These are phyloP conservation scores for Allophyes oxyacanthae DNA, from an alignment of 2,888 invertebrate species.

Conservation along the genomic window DNA sequence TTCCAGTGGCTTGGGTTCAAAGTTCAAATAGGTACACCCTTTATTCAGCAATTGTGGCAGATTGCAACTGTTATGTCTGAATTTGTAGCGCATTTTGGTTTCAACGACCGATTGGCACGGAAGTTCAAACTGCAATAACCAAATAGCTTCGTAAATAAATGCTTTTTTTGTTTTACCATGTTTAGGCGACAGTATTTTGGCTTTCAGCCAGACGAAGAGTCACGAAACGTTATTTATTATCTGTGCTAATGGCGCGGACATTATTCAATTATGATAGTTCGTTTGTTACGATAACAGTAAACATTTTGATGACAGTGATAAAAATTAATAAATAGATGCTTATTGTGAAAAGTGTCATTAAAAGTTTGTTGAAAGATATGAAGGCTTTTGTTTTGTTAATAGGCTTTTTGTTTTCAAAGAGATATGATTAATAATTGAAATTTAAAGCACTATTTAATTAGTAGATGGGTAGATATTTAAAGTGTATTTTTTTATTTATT, in stretches of 20 bases:
- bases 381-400: conserved; percentile 1
- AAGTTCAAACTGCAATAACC: conserved; percentile 43
- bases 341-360: conserved; percentile 45
- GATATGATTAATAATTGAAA: too few relatives aligned
- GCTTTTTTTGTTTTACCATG: conserved; percentile 61
- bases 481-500: too few relatives aligned
- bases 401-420: too few relatives aligned
- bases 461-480: too few relatives aligned
- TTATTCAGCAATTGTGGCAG: conserved; percentile 34
- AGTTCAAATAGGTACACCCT: conserved; percentile 22
- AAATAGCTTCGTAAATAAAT: conserved; percentile 56
- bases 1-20: conserved; percentile 33
- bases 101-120: conserved; percentile 52
- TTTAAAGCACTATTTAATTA: too few relatives aligned
- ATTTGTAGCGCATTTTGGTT: conserved; percentile 46
- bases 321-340: conserved; percentile 48
- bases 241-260: conserved; percentile 75
- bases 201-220: conserved; percentile 64
- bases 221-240: conserved; percentile 70
- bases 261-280: conserved; percentile 77
- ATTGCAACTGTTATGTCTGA: conserved; percentile 43
- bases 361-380: conserved; percentile 36
- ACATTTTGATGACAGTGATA: conserved; percentile 54
- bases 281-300: conserved; percentile 66
- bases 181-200: conserved; percentile 62